Percentiles rank a stretch among this genome's conserved stretches.
phyloP scores from a whole-genome alignment of 2,888 invertebrate genomes.

The Tetramorium bicarinatum region DNA sequence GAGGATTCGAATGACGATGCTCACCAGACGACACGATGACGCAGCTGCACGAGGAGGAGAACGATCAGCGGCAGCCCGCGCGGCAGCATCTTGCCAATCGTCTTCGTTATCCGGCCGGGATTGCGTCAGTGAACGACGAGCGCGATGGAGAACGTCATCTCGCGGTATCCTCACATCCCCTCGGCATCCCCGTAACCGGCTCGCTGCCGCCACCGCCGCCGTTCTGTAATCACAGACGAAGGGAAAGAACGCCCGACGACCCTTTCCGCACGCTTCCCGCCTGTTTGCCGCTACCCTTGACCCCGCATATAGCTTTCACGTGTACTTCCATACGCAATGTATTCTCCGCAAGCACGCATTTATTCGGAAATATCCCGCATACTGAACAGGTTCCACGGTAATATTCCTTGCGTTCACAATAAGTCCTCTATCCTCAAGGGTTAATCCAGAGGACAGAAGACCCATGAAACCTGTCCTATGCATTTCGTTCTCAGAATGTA shows the following conservation, averaged over 20 bases:
- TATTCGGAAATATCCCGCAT: neutral
- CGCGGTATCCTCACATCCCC: constrained; percentile 72
- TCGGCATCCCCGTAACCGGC: constrained; percentile 70
- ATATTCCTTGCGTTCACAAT: neutral
- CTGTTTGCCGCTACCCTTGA: constrained; percentile 38
- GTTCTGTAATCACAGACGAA: constrained; percentile 61
- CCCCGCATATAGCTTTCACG: constrained; percentile 6
- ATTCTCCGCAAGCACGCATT: neutral
- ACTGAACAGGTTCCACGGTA: neutral
- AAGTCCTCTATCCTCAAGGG: neutral
- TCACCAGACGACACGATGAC: constrained; percentile 79
- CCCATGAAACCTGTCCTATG: too few species aligned
- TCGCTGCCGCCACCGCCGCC: constrained; percentile 7
- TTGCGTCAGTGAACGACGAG: constrained; percentile 77
- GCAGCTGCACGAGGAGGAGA: constrained; percentile 78
- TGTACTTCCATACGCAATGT: constrained; percentile 1
- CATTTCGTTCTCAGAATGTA: neutral
- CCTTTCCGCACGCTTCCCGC: neutral
- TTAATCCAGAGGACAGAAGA: neutral
- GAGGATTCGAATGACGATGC: constrained; percentile 42
- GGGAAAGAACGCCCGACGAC: constrained; percentile 9
- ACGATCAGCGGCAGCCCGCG: constrained; percentile 77
- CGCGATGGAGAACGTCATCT: constrained; percentile 80
- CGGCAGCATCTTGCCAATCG: constrained; percentile 79
- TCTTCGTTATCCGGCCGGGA: constrained; percentile 72